A percentile compares a stretch with the other conserved stretches of the same genome.
Evolutionary conservation across 2,797 vertebrate species (phyloP).

Genomic region (Bradypus variegatus): DNA sequence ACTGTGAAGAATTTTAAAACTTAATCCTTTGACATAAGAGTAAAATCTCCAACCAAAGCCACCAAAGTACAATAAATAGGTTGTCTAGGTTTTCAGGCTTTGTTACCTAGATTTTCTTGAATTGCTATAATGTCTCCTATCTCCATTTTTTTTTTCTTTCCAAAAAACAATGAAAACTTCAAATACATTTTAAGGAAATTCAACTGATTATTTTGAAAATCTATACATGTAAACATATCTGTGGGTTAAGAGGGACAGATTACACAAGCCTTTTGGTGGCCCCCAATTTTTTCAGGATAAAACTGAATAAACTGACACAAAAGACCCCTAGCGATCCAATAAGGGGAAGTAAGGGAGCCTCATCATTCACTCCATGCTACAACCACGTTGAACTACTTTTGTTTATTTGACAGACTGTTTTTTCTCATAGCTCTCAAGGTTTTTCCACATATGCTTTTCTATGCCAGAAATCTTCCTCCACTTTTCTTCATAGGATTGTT

Average conservation of each 20-base stretch:
- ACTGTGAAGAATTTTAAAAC: neutral
- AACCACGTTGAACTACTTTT: too few relatives aligned
- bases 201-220: neutral
- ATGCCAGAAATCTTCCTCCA: neutral
- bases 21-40: neutral
- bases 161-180: slow-evolving; percentile 7
- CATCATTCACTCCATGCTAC: neutral
- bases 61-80: neutral
- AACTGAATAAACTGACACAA: neutral
- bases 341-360: neutral
- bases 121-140: too few relatives aligned
- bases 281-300: neutral
- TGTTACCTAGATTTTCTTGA: neutral
- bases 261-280: neutral
- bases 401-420: too few relatives aligned
- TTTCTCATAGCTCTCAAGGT: neutral
- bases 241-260: neutral
- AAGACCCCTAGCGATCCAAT: neutral
- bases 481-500: neutral
- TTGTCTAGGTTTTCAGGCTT: neutral
- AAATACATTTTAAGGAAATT: neutral
- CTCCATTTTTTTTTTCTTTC: neutral
- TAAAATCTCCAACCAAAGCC: neutral
- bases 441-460: neutral
- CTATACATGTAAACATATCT: neutral